phyloP scores from a whole-genome alignment of 2,113 vertebrate genomes.

The Electrona antarctica region DNA sequence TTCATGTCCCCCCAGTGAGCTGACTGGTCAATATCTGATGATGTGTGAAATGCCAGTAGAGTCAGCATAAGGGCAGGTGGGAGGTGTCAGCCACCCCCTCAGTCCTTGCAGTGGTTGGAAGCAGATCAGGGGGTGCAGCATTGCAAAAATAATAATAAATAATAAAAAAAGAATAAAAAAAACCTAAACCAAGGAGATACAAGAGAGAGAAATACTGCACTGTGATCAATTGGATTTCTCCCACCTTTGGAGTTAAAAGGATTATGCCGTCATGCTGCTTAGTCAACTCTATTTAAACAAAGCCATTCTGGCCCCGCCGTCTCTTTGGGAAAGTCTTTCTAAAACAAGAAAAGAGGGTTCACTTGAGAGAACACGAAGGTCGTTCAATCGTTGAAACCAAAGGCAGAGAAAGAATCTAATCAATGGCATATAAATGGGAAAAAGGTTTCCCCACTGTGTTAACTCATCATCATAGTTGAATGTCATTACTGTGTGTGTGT shows the following conservation, averaged over 20 bases:
- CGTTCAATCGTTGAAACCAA: too few species aligned
- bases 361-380: too few species aligned
- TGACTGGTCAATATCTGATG: slow-evolving; percentile 37
- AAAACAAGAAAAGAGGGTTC: neutral
- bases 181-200: neutral
- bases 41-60: slow-evolving; percentile 45
- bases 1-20: slow-evolving; percentile 1
- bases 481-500: too few species aligned
- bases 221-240: neutral
- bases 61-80: neutral
- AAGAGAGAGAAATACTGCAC: neutral
- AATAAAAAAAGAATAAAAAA: too few species aligned
- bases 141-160: too few species aligned
- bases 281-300: neutral
- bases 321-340: neutral
- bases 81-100: neutral
- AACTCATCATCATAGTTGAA: too few species aligned
- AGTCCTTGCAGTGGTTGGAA: slow-evolving; percentile 29
- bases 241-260: neutral
- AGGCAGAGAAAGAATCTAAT: too few species aligned
- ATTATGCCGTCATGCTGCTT: neutral
- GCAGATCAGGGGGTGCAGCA: neutral
- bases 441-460: too few species aligned
- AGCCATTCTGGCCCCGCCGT: neutral
- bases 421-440: too few species aligned